Evolutionary conservation across 2,113 vertebrate genomes (phyloP).

Genomic region (Tetrax tetrax): DNA sequence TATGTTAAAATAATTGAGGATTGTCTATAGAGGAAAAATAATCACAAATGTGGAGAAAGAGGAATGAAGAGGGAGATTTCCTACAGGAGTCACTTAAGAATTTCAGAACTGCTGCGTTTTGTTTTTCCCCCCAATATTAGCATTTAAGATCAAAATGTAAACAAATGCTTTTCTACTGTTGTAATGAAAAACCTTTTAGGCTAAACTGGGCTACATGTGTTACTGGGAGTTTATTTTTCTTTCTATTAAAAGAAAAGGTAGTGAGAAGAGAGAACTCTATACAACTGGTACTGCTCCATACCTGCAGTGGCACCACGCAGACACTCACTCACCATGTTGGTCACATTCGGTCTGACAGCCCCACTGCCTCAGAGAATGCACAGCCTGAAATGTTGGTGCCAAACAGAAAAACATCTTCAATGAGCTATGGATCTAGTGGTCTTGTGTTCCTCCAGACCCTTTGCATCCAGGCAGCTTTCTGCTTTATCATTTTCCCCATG

Average conservation of each 20-base stretch:
- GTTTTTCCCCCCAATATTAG: neutral
- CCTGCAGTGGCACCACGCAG: neutral
- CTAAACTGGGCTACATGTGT: neutral
- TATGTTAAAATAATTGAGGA: neutral
- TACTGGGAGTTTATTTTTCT: neutral
- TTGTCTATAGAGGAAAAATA: neutral
- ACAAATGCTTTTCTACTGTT: neutral
- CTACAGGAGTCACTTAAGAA: neutral
- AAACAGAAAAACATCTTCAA: neutral
- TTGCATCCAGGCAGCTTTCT: neutral
- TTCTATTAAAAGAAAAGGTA: neutral
- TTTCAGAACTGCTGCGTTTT: rapidly evolving
- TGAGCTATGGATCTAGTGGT: neutral
- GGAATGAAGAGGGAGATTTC: neutral
- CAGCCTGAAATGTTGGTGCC: neutral
- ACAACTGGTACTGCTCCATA: rapidly evolving
- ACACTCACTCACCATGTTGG: rapidly evolving
- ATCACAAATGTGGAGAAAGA: neutral
- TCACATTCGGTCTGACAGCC: neutral
- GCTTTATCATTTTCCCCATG: neutral
- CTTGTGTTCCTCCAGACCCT: neutral
- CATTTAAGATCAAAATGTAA: neutral
- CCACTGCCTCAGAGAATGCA: neutral
- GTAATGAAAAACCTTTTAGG: neutral
- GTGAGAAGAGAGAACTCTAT: neutral